A percentile compares a stretch with the other conserved stretches of the same genome.
Conservation (phyloP, 1,140 invertebrate species). For the Pristionchus pacificus region DNA sequence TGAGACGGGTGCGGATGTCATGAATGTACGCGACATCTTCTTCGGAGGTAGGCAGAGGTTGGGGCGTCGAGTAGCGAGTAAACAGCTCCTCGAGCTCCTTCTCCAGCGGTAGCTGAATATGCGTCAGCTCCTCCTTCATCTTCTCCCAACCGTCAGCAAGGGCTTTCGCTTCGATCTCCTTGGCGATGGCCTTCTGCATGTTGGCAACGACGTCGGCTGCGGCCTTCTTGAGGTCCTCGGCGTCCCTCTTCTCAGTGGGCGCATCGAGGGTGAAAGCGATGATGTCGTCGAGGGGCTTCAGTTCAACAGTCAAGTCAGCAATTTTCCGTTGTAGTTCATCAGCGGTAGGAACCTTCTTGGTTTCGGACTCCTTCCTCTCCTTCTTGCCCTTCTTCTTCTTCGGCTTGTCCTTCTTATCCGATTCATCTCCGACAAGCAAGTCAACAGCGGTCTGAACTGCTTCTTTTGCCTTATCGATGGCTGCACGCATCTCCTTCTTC, state of each 20-base stretch:
- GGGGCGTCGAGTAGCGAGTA: neutral
- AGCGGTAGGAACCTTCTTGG: too few relatives aligned
- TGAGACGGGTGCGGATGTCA: too few relatives aligned
- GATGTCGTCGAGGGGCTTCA: neutral
- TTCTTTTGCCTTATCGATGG: too few relatives aligned
- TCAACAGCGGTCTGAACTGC: too few relatives aligned
- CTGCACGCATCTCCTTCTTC: neutral
- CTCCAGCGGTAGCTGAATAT: neutral
- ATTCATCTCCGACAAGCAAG: too few relatives aligned
- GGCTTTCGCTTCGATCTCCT: slow-evolving; percentile 20
- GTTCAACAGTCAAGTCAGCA: neutral
- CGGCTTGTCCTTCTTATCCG: too few relatives aligned
- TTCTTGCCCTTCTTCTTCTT: neutral
- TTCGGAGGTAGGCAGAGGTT: neutral
- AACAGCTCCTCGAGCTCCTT: neutral
- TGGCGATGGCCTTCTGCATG: neutral
- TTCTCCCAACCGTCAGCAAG: slow-evolving; percentile 27
- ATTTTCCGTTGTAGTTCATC: too few relatives aligned
- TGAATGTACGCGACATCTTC: neutral
- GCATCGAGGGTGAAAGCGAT: neutral
- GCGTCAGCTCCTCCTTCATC: neutral
- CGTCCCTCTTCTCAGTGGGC: neutral
- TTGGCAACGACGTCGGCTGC: neutral
- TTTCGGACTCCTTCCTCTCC: neutral
- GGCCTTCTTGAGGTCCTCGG: neutral